Base-by-base conservation (phyloP, 1,140 invertebrate genomes). In the Heliconius hewitsoni region DNA sequence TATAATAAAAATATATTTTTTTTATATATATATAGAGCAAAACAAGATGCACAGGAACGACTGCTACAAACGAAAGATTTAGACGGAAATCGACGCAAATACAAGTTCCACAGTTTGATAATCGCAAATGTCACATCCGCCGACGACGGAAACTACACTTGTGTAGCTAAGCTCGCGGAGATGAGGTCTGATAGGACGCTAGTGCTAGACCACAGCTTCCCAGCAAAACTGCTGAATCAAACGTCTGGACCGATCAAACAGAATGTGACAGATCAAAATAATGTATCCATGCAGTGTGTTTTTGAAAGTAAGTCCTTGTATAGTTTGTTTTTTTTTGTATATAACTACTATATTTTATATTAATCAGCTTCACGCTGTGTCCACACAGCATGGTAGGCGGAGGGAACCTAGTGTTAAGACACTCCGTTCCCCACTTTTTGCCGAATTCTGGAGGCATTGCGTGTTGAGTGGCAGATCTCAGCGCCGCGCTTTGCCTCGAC, bases 71-170 rank as follows among this genome's bases (percentile, higher is more conserved):
- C 83, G 30, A 87, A 85, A 80, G 88, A 92, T 72, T 71, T 83
- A 23, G 90, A 92, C 55, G 91, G 90, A 13, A 88, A 88, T 46
- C 79, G 76, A 6, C 84, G 79, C 9, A 90, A 89, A 55, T 86
- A 84, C 52, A 90, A 87, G 57, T 74, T 86, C 50, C 87, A 83
- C 8, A 90, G 87, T n/a, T 71, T 96, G 37, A 94, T 94, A n/a
- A 90, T 96, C 46, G 85, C 91, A 3, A 93, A 94, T 77, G 93
- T 94, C 16, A 95, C 91, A 3, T 88, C 94, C 55, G 89, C 91
- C 11, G 95, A 96, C 57, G 95, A 93, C 13, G 96, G 96, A 0
- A 95, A 96, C 82, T 96, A 96, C 80, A 95, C 94, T 0, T 96
- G 96, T 80, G 80, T 89, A 13, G 94, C 88, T 6, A 86, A 80